Base-by-base conservation (phyloP, 2,797 vertebrate species). In the Neosilurus hyrtlii region DNA sequence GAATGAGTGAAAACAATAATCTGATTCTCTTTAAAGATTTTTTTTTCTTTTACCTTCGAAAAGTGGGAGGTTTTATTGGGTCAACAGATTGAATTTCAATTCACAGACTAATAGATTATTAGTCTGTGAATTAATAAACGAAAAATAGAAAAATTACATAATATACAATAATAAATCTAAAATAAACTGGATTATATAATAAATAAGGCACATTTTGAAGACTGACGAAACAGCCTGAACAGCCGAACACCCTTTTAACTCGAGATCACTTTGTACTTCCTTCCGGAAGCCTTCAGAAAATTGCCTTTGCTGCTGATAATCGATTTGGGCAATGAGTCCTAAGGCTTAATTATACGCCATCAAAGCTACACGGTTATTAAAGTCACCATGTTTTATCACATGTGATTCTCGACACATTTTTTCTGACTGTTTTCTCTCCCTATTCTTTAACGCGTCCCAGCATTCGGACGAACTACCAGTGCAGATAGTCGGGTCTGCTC, bases 231-330 rank as follows among this genome's bases (percentile, higher is more conserved):
- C 14, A 26, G 8, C 16, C 14, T 9, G 14, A 54, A 72, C 49
- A 72, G 68, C 22, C 51, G 6, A 72, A 72, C 70, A 72, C 12
- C 70, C 37, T 6, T 12, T 72, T 72, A n/a, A 24, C 43, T 71
- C 6, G 1, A 51, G 68, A 51, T 52, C 15, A 24, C 71, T 56
- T 73, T 56, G 24, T 56, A 54, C 24, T 10, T 73, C 24, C 71
- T 73, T 20, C n/a, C 54, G n/a, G 51, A 73, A 73, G n/a, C 24
- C 3, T 2, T 54, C 52, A 26, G 51, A 30, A 73, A 73, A 56
- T 54, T 52, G 49, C n/a, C 70, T 72, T 52, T 15, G n/a, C 49
- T 54, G n/a, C 71, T 73, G 71, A 54, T 73, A 18, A 73, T 56
- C 51, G 24, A 73, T 56, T 18, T 18, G 49, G 14, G 1, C 51